A percentile compares a stretch with the other conserved stretches of the same genome.
Conservation (phyloP, 2,797 vertebrate genomes). For the Dryobates pubescens region DNA sequence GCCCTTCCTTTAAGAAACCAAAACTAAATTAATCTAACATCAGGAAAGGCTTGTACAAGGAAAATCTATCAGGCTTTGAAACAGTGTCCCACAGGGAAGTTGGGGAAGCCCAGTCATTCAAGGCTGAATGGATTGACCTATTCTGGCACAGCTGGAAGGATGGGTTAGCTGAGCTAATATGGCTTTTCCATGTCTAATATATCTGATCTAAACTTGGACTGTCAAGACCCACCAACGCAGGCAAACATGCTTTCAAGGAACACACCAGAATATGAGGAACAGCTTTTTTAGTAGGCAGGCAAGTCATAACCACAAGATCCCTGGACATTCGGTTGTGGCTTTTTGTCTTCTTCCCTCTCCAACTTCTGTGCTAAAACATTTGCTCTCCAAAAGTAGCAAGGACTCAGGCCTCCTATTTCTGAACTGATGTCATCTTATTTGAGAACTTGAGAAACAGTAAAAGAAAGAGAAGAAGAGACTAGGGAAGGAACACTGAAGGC, state of each 20-base stretch:
- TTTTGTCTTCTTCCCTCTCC: constrained; percentile 58
- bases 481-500: neutral
- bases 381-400: constrained; percentile 29
- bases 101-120: constrained; percentile 11
- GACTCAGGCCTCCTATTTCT: neutral
- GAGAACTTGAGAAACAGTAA: neutral
- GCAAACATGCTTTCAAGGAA: constrained; percentile 54
- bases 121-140: neutral
- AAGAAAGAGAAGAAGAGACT: neutral
- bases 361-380: constrained; percentile 40
- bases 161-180: constrained; percentile 18
- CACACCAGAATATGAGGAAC: constrained; percentile 52
- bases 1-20: neutral
- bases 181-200: constrained; percentile 42
- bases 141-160: neutral
- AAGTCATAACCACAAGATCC: constrained; percentile 61
- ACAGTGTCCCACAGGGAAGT: neutral
- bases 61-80: constrained; percentile 32
- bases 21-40: constrained; percentile 39
- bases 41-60: neutral
- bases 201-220: constrained; percentile 33
- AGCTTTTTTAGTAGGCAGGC: constrained; percentile 28
- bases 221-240: neutral
- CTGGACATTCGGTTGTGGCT: constrained; percentile 58
- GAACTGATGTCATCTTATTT: constrained; percentile 16